Evolutionary conservation across 2,113 vertebrate genomes (phyloP), one percentile per base, ranked within the genome.

Genomic region (Thomomys bottae): DNA sequence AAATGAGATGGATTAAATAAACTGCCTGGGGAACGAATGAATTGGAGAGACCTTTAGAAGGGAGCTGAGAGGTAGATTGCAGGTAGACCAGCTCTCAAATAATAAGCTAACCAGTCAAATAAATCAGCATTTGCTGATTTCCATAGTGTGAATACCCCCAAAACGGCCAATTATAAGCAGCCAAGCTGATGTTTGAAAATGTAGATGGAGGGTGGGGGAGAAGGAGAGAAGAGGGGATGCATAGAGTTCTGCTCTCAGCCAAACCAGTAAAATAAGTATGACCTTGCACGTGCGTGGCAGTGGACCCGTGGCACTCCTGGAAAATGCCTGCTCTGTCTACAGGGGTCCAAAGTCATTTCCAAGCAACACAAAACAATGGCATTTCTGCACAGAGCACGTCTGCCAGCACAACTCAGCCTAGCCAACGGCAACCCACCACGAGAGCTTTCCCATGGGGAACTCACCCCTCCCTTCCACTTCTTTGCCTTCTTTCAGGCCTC

Each of bases 1-100:
- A 85, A 89, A 70, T 66, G 68, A 83, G n/a, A 85, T 26, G 49
- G 75, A 75, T 92, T 92, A 82, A 83, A 80, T 67, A 88, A 79
- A 68, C 59, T 61, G 73, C 40, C 15, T 30, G 49, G 18, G 68
- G 30, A 92, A 30, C 34, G 23, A 68, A 81, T 67, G 87, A 89
- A 94, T 1, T 38, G 34, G 61, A 87, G 34, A 84, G 86, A 54
- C 11, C 78, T 87, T 89, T 36, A 28, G 17, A 45, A 71, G 32
- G 63, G 36, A 77, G 45, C 72, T 3, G 21, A 67, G 63, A 87
- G 83, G 36, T 10, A 11, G 10, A 17, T 5, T 5, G 15, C 36
- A 61, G 12, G 90, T 75, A 78, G 42, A 57, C 3, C 0, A 6
- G 72, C 42, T 83, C 61, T 49, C 66, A 38, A 45, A 87, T 32